phyloP scores from a whole-genome alignment of 2,113 vertebrate genomes.

The Amazona guildingii region DNA sequence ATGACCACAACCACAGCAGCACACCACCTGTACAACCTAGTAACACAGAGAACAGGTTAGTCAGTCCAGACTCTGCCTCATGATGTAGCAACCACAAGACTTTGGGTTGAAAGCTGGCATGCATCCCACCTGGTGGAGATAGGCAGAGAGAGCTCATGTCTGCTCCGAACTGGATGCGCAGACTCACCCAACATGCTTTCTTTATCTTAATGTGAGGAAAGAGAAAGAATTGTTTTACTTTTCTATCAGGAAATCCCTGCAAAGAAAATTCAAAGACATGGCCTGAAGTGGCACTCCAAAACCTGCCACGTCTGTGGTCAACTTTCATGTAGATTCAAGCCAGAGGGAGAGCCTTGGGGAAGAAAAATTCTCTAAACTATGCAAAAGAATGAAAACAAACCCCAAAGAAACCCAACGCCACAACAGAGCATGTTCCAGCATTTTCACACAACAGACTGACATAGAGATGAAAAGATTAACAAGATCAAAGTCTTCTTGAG shows the following conservation, averaged over 20 bases:
- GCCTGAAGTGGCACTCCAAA: constrained; percentile 23
- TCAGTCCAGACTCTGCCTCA: neutral
- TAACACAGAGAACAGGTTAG: neutral
- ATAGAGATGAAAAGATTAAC: constrained; percentile 57
- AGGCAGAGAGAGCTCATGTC: neutral
- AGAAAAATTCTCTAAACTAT: constrained; percentile 31
- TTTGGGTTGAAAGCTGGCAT: rapidly evolving
- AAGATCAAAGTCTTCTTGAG: constrained; percentile 56
- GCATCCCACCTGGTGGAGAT: neutral
- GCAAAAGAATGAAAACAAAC: constrained; percentile 11
- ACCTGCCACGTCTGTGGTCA: constrained; percentile 15
- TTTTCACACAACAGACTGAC: constrained; percentile 41
- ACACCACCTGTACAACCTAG: neutral
- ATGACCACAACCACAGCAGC: neutral
- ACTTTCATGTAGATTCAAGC: constrained; percentile 51
- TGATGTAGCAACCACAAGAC: neutral
- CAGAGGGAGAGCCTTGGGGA: constrained; percentile 15
- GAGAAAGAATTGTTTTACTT: neutral
- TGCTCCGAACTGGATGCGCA: neutral
- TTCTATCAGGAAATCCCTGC: constrained; percentile 13
- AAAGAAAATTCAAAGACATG: constrained; percentile 50
- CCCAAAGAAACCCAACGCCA: neutral
- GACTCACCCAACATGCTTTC: neutral
- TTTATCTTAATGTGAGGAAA: neutral
- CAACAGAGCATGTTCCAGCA: constrained; percentile 22